Evolutionary conservation across 2,113 vertebrate genomes (phyloP).

Genomic region (Rhizomys pruinosus): DNA sequence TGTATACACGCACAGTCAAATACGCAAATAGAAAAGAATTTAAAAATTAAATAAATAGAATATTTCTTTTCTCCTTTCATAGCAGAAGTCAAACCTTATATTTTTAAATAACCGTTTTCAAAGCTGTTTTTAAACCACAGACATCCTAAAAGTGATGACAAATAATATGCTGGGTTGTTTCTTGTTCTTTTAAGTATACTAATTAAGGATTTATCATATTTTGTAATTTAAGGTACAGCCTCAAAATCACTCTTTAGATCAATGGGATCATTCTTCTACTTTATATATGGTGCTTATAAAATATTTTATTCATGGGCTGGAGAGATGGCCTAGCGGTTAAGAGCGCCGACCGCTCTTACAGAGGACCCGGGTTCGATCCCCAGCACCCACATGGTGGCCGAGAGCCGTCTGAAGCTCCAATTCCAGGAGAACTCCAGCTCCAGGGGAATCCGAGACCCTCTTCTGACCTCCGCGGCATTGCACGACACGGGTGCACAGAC

Average conservation of each 20-base stretch:
- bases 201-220: constrained; percentile 16
- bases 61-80: not conserved
- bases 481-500: too few species aligned
- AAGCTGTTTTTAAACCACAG: constrained; percentile 44
- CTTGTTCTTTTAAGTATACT: constrained; percentile 21
- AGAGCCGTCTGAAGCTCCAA: too few species aligned
- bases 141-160: constrained; percentile 32
- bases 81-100: not conserved
- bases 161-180: not conserved
- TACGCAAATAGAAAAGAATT: too few species aligned
- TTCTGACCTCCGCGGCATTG: too few species aligned
- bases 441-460: too few species aligned
- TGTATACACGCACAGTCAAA: not conserved
- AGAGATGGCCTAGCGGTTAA: too few species aligned
- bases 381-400: too few species aligned
- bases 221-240: not conserved
- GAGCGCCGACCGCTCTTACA: too few species aligned
- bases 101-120: constrained; percentile 22
- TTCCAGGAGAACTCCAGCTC: too few species aligned
- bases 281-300: not conserved
- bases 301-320: not conserved
- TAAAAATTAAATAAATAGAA: not conserved
- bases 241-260: not conserved
- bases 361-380: too few species aligned
- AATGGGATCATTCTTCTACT: not conserved